Evolutionary conservation across 2,888 invertebrate species (phyloP).

Genomic region (Sicus ferrugineus): DNA sequence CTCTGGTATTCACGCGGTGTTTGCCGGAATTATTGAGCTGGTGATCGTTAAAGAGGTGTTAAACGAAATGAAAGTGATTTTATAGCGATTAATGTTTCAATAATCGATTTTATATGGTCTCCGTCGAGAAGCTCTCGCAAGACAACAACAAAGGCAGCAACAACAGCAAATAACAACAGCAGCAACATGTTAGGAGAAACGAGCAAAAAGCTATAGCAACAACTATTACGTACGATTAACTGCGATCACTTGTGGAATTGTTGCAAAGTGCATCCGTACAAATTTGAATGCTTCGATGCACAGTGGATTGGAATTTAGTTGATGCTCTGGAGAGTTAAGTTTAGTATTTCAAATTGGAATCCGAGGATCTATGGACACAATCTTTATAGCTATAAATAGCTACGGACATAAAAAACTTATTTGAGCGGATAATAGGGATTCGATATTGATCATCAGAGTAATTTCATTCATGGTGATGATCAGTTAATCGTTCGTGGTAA

Average conservation of each 20-base stretch:
- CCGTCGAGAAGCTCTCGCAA: background rate
- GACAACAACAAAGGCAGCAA: background rate
- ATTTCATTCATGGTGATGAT: too few species aligned
- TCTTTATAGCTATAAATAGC: too few species aligned
- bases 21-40: constrained; percentile 5
- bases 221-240: constrained; percentile 21
- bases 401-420: too few species aligned
- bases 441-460: too few species aligned
- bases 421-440: too few species aligned
- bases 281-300: constrained; percentile 16
- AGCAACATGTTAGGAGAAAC: constrained; percentile 29
- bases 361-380: too few species aligned
- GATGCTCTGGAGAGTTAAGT: too few species aligned
- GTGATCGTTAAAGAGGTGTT: constrained; percentile 52
- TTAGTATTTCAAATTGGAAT: too few species aligned
- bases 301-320: too few species aligned
- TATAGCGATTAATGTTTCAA: constrained; percentile 60
- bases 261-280: constrained; percentile 28
- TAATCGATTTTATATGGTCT: constrained; percentile 53
- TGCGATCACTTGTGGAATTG: constrained; percentile 7
- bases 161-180: constrained; percentile 19
- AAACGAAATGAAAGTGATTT: constrained; percentile 53
- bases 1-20: background rate
- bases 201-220: constrained; percentile 4
- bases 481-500: too few species aligned